Evolutionary conservation across 2,113 vertebrate genomes (phyloP), one percentile per base, ranked within the genome.

Genomic region (Andinoacara biseriatus): DNA sequence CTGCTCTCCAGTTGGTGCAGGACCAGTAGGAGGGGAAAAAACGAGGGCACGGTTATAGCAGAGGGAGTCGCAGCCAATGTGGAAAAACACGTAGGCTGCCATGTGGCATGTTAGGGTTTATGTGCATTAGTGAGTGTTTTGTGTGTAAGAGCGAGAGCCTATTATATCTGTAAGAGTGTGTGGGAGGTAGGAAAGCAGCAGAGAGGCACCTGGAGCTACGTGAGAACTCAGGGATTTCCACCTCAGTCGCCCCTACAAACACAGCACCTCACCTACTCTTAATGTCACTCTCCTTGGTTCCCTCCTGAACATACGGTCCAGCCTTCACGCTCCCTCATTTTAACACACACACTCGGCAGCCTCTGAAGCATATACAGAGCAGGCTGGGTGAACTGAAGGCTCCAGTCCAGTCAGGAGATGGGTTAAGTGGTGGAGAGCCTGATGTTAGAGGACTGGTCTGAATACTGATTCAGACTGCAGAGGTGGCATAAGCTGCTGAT

Each of bases 401-500:
- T 83, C 26, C 40, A 58, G 56, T 49, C 65, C 76, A 74, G 84
- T 49, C 83, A 40, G 82, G 61, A 80, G 74, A 82, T 76, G 76
- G 80, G 60, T 85, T 75, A 87, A 91, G 78, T 81, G 81, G 82
- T 76, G 49, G 67, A 82, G 79, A 76, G 75, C 43, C 33, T 75
- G 67, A 52, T 76, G 69, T 75, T 24, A 29, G 74, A 83, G 83
- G 75, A 81, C 78, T 84, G 76, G 59, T n/a, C 59, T 89, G 91
- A 90, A 91, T 90, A 83, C 87, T 89, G 85, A 94, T 87, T 86
- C 59, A 46, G 77, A 82, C 89, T 90, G 86, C 87, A 86, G 81
- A 88, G 82, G 33, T 80, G 18, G 65, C 57, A 85, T 26, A 63
- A 82, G 74, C 78, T 76, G 74, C 87, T 90, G 87, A 76, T 91